Evolutionary conservation across 92 coral and sea anemone species (phyloP).

Genomic region (Desmophyllum pertusum): DNA sequence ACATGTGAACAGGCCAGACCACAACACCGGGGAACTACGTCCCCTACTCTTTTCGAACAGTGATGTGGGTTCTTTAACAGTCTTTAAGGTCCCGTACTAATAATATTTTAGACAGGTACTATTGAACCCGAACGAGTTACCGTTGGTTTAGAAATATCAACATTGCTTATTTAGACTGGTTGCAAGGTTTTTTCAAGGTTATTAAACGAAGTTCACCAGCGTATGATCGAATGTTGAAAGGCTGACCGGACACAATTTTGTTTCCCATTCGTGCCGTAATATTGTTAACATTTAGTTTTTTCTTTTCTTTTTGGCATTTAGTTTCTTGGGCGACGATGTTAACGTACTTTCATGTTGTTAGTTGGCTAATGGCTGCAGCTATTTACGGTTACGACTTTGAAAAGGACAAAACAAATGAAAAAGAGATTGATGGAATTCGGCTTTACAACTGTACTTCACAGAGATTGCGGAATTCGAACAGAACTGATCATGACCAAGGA

Average conservation of each 20-base stretch:
- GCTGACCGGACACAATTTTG: background rate
- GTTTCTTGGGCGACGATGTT: background rate
- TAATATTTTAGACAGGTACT: slow-evolving; percentile 17
- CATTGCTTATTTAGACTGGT: slow-evolving; percentile 10
- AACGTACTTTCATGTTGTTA: background rate
- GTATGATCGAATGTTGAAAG: background rate
- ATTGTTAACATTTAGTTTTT: too few relatives aligned
- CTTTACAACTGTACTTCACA: background rate
- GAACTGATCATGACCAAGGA: background rate
- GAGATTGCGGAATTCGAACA: background rate
- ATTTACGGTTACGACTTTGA: background rate
- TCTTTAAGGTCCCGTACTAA: too few relatives aligned
- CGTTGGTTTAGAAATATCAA: slow-evolving; percentile 17
- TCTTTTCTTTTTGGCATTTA: background rate
- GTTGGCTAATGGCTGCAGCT: background rate
- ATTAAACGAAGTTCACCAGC: background rate
- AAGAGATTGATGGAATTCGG: background rate
- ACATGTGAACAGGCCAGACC: too few relatives aligned
- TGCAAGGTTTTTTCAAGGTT: background rate
- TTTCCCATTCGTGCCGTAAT: background rate
- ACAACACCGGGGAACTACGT: too few relatives aligned
- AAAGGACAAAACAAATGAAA: background rate
- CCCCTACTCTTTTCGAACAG: too few relatives aligned
- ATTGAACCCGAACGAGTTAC: background rate
- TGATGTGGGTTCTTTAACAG: too few relatives aligned